Percentiles rank a stretch among this genome's conserved stretches.
Evolutionary conservation across 2,888 invertebrate species (phyloP).

Genomic region (Pseudococcus viburni): DNA sequence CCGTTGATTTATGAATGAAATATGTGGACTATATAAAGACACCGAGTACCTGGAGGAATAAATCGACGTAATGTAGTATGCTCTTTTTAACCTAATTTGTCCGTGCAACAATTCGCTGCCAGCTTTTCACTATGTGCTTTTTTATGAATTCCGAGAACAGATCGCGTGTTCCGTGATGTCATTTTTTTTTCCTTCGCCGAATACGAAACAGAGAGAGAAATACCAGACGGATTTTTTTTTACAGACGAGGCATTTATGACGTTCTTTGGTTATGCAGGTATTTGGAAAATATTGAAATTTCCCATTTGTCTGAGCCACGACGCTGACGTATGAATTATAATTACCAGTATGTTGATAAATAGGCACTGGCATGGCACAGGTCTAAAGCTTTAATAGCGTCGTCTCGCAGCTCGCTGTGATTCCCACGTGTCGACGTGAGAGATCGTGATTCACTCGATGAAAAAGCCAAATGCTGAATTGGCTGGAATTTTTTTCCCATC

Average conservation of each 20-base stretch:
- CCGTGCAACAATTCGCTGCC: slow-evolving; percentile 18
- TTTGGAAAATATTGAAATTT: slow-evolving; percentile 16
- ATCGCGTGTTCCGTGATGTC: slow-evolving; percentile 21
- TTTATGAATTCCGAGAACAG: not conserved
- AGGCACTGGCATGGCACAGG: not conserved
- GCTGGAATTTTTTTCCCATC: not conserved
- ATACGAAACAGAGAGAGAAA: not conserved
- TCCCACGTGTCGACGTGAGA: slow-evolving; percentile 1
- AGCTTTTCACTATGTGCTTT: not conserved
- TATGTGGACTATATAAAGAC: slow-evolving; percentile 16
- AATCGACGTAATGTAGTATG: not conserved
- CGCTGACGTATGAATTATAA: slow-evolving; percentile 12
- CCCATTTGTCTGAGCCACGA: not conserved
- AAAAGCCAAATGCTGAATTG: not conserved
- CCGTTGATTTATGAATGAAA: slow-evolving; percentile 25
- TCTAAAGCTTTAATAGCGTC: not conserved
- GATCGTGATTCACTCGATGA: not conserved
- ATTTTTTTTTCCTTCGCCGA: not conserved
- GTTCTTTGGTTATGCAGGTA: not conserved
- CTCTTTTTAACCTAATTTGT: slow-evolving; percentile 25
- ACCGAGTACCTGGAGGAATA: not conserved
- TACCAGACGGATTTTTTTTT: slow-evolving; percentile 12
- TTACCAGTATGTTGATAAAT: not conserved
- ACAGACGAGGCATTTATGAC: not conserved
- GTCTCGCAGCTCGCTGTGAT: not conserved